Base-by-base conservation (phyloP, 2,888 invertebrate species). In the Spisula solida region DNA sequence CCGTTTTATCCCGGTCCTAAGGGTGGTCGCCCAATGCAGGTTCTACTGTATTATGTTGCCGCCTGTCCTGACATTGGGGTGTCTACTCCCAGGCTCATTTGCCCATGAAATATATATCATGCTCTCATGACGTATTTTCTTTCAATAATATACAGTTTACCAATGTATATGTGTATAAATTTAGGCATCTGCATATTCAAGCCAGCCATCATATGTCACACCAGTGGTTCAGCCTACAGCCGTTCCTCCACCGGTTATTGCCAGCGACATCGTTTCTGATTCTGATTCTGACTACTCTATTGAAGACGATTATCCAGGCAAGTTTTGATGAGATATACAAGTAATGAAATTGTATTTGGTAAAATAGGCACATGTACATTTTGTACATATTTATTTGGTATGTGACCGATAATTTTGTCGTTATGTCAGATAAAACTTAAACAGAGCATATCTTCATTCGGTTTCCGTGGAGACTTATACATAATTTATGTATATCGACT, bases 281-380 rank as follows among this genome's bases (percentile, higher is more conserved):
- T 51, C 81, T 12, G 81, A 81, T n/a, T 31, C 81, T 1, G 81
- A 81, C 81, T 51, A 25, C 81, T 66, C 60, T n/a, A 25, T n/a
- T 66, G 60, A 66, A n/a, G 60, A 66, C 25, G 25, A 66, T 66
- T 66, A 66, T 25, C 60, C 60, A 66, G 60, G 60, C 25, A 66
- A 66, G 25, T 25, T 60, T 5, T 16, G 16, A 51, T 14, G 51
- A 10, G 51, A 51, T 70, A 29, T 12, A 70, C 14, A 70, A 6
- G 31, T 34, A 31, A 31, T 31, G 75, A 31, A 34, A 29, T 25
- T 70, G 29, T 25, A 0, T 70, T 31, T 41, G 41, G 41, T 41
- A 41, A 41, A n/a, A n/a, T n/a, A n/a, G n/a, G n/a, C n/a, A n/a
- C n/a, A n/a, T 41, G 29, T 70, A 70, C 5, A 25, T n/a, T n/a